Conservation (phyloP, 2,888 invertebrate genomes). For the Eristalinus aeneus region DNA sequence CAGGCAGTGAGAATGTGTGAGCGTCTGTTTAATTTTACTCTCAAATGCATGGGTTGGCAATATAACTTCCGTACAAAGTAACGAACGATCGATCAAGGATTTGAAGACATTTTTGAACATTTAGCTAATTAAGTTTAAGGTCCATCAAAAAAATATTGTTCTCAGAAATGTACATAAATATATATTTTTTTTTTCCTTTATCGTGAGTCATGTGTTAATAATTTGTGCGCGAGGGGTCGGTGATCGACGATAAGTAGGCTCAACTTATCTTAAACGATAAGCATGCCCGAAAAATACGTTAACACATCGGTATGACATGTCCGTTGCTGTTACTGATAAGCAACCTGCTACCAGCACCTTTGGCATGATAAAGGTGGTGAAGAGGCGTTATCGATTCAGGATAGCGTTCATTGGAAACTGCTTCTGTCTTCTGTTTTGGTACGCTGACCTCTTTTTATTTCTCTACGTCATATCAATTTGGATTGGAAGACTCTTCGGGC, state of each 20-base stretch:
- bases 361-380: not conserved
- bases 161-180: conserved; percentile 19
- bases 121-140: conserved; percentile 30
- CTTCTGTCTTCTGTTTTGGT: too few species aligned
- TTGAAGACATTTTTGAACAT: conserved; percentile 41
- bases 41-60: conserved; percentile 14
- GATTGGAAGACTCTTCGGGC: too few species aligned
- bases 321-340: not conserved
- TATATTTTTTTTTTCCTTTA: conserved; percentile 2
- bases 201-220: not conserved
- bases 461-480: too few species aligned
- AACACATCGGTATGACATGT: not conserved
- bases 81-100: conserved; percentile 43
- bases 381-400: not conserved
- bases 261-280: not conserved
- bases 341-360: not conserved
- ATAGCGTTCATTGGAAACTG: too few species aligned
- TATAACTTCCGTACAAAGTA: conserved; percentile 55
- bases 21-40: conserved; percentile 15
- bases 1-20: conserved; percentile 40
- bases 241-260: not conserved
- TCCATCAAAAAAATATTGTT: not conserved
- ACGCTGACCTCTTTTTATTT: too few species aligned
- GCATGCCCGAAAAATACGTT: not conserved
- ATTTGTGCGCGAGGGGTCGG: not conserved